phyloP scores from a whole-genome alignment of 2,888 invertebrate genomes.

The Diachrysia chrysitis region DNA sequence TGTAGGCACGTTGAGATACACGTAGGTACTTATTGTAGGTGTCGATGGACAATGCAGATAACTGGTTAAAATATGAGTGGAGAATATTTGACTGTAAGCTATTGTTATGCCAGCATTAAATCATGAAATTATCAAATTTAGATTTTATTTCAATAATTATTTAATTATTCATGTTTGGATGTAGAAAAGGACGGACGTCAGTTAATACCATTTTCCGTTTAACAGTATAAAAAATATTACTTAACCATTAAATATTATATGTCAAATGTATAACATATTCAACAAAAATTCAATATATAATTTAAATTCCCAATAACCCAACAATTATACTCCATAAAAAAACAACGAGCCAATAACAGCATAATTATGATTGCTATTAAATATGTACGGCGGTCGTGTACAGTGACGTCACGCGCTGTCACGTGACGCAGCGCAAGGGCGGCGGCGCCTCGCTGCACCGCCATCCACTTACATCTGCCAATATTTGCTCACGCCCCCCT shows the following conservation, averaged over 20 bases:
- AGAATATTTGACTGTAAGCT: neutral
- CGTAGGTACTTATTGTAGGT: neutral
- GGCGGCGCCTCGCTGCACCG: slow-evolving; percentile 70
- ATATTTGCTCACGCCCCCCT: slow-evolving; percentile 88
- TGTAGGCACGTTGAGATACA: slow-evolving; percentile 5
- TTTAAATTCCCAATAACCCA: slow-evolving; percentile 4
- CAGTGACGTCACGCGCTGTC: slow-evolving; percentile 76
- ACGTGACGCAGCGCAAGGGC: slow-evolving; percentile 29
- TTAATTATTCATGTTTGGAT: too few relatives aligned
- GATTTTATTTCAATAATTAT: too few relatives aligned
- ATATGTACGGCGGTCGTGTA: slow-evolving; percentile 44
- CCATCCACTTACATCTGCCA: slow-evolving; percentile 92
- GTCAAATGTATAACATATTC: too few relatives aligned
- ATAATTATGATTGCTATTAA: slow-evolving; percentile 50
- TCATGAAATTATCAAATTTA: too few relatives aligned
- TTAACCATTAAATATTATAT: too few relatives aligned
- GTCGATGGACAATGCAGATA: neutral
- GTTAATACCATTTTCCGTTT: too few relatives aligned
- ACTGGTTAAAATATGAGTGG: neutral
- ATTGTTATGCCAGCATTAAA: neutral
- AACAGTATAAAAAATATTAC: too few relatives aligned
- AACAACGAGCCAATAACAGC: slow-evolving; percentile 1
- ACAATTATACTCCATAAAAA: slow-evolving; percentile 13
- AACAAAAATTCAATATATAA: slow-evolving; percentile 1
- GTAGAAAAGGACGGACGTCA: too few relatives aligned